phyloP scores from a whole-genome alignment of 2,113 vertebrate species.

The Pandion haliaetus region DNA sequence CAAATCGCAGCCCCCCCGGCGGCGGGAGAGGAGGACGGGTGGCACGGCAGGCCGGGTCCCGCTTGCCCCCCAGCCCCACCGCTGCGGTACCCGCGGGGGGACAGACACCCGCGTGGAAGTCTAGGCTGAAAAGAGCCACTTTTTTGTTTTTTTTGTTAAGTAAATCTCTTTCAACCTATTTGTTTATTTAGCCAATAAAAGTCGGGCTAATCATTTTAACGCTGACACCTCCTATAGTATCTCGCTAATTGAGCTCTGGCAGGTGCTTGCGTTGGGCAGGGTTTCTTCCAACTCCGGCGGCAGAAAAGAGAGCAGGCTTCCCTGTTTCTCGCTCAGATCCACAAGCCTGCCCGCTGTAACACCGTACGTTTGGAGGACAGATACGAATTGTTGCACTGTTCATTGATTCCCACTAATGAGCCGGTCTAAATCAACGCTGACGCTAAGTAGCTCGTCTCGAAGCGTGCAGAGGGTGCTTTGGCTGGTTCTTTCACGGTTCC shows the following conservation, averaged over 20 bases:
- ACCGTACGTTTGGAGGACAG: background rate
- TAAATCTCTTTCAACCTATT: background rate
- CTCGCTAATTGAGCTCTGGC: background rate
- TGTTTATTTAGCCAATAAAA: background rate
- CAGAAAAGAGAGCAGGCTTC: background rate
- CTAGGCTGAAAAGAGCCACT: background rate
- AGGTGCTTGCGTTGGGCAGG: background rate
- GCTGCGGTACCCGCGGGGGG: too few relatives aligned
- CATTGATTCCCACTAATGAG: background rate
- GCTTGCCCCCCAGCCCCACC: too few relatives aligned
- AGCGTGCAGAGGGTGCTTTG: background rate
- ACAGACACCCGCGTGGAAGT: background rate
- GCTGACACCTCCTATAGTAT: background rate
- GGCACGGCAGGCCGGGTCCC: fast-evolving
- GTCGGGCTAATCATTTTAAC: background rate
- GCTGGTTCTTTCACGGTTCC: background rate
- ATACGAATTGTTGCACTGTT: background rate
- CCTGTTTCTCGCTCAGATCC: background rate
- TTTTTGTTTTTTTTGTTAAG: too few relatives aligned
- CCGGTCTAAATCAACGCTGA: background rate
- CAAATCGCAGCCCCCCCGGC: too few relatives aligned
- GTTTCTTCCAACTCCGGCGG: background rate
- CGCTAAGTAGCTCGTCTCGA: background rate
- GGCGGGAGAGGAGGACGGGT: fast-evolving
- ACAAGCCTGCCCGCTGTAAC: background rate